Conservation (phyloP, 2,113 vertebrate species). For the Neomonachus schauinslandi region DNA sequence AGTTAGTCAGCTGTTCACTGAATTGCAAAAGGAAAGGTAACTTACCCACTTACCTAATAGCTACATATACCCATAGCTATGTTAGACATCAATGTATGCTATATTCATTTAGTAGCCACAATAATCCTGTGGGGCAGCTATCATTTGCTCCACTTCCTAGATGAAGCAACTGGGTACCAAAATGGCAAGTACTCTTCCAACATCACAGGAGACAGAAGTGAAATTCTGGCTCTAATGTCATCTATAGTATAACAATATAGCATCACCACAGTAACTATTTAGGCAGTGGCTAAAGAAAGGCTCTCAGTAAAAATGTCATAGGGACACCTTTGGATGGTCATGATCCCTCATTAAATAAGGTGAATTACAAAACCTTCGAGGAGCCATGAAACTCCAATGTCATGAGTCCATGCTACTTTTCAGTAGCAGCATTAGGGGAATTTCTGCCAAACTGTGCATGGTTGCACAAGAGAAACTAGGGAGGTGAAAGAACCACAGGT, state of each 20-base stretch:
- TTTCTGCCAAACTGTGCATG: neutral
- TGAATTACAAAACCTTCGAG: neutral
- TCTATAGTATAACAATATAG: neutral
- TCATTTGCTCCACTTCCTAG: neutral
- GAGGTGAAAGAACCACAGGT: neutral
- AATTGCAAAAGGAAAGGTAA: neutral
- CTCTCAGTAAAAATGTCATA: neutral
- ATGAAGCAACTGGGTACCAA: neutral
- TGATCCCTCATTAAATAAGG: neutral
- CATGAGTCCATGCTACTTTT: neutral
- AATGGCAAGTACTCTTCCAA: neutral
- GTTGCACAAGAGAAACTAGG: neutral
- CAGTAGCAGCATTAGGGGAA: neutral
- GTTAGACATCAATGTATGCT: neutral
- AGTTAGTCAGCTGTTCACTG: neutral
- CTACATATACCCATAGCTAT: neutral
- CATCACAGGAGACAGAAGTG: neutral
- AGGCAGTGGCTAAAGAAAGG: neutral
- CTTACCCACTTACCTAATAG: neutral
- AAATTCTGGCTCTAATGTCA: neutral
- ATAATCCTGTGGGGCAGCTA: neutral
- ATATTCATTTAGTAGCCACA: neutral
- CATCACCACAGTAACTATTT: neutral
- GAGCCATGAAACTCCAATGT: neutral
- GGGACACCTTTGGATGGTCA: neutral